These are phyloP conservation scores for Leptosomus discolor DNA, from an alignment of 2,113 vertebrate genomes.

Conservation along the genomic window DNA sequence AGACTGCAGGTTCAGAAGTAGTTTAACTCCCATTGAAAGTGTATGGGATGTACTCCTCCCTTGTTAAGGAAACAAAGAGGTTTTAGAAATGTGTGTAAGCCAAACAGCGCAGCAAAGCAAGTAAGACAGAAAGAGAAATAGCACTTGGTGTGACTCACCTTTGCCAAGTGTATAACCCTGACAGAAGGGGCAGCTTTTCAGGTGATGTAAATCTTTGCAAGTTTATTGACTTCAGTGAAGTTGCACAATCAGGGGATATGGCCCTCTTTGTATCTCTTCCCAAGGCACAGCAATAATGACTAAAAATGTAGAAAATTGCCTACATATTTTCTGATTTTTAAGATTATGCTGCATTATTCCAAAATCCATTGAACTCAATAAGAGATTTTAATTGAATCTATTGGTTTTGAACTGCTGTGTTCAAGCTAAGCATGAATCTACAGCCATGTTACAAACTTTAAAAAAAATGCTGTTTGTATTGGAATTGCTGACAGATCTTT, in stretches of 20 bases:
- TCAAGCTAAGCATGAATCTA: background rate
- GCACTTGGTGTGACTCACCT: background rate
- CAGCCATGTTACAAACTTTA: background rate
- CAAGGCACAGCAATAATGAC: background rate
- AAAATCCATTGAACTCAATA: background rate
- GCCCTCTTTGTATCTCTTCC: background rate
- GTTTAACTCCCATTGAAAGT: background rate
- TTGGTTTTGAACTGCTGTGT: background rate
- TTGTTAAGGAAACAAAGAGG: background rate
- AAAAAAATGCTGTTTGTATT: conserved; percentile 36
- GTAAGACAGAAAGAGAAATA: background rate
- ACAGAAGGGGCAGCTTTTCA: background rate
- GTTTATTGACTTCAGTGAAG: background rate
- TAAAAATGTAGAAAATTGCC: background rate
- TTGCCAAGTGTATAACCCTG: background rate
- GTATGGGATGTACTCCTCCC: background rate
- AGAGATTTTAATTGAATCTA: background rate
- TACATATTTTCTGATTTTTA: background rate
- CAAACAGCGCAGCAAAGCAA: background rate
- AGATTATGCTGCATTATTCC: background rate
- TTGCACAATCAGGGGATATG: background rate
- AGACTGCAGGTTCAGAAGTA: background rate
- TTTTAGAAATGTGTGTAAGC: background rate
- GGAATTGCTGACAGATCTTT: conserved; percentile 50
- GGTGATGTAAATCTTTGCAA: background rate